Base-by-base conservation (phyloP, 1,140 invertebrate genomes). In the Magallana ariakensis region DNA sequence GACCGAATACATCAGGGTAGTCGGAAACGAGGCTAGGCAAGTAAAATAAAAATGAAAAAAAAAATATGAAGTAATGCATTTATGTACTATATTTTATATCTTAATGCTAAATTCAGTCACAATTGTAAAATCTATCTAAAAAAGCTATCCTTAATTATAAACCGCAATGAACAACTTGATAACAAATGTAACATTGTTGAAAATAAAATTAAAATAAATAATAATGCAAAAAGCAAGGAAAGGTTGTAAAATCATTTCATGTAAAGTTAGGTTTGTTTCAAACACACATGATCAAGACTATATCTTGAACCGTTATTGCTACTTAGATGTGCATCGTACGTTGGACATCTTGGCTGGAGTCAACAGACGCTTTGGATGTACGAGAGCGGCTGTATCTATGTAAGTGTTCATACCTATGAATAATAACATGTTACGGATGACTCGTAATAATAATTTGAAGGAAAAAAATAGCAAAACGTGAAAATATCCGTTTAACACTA, bases 251-350 rank as follows among this genome's bases (percentile, higher is more conserved):
- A 16, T n/a, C 13, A 16, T 5, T 46, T 46, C 33, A 46, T 46
- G 33, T 46, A 46, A 46, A 46, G 33, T 46, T 46, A 46, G 5
- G 33, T 4, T 4, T 46, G 33, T 46, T 46, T 46, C 33, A 46
- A 5, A 46, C 0, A 46, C 1, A 46, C 5, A 46, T 46, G 33
- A 46, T 46, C 5, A 4, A 46, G 2, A 46, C 0, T 5, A 5
- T 13, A 10, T 16, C 5, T 60, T n/a, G 10, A 60, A n/a, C 0
- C 33, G 2, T 46, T 46, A 46, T 46, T n/a, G n/a, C 13, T 11
- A 60, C n/a, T n/a, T n/a, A 60, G 58, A 60, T 60, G 58, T 60
- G 58, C 58, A 16, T 60, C 58, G 13, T 60, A 60, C n/a, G 58
- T 60, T 60, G 58, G 58, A 16, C n/a, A 60, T n/a, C 58, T 60